phyloP scores from a whole-genome alignment of 2,888 invertebrate genomes.

The Calameuta filiformis region DNA sequence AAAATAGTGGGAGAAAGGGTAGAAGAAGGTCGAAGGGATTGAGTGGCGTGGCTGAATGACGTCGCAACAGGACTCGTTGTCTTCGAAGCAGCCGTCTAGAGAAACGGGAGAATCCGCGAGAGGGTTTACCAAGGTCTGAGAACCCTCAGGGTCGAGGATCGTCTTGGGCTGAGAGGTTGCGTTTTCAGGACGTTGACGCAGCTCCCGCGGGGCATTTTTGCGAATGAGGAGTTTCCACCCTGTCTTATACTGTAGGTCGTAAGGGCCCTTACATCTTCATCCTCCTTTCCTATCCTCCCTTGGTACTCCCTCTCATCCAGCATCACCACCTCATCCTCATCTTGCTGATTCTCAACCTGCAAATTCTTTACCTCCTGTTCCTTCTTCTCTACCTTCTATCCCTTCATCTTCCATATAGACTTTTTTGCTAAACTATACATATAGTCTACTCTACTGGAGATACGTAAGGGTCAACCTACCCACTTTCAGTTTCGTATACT shows the following conservation, averaged over 20 bases:
- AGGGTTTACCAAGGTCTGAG: slow-evolving; percentile 35
- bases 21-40: slow-evolving; percentile 14
- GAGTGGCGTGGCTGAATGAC: slow-evolving; percentile 41
- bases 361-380: slow-evolving; percentile 10
- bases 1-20: slow-evolving; percentile 27
- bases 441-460: not conserved
- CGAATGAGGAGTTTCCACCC: slow-evolving; percentile 48
- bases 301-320: not conserved
- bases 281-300: slow-evolving; percentile 8
- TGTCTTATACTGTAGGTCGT: slow-evolving; percentile 39
- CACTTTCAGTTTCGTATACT: not conserved
- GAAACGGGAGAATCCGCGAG: slow-evolving; percentile 36
- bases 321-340: slow-evolving; percentile 4
- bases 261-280: slow-evolving; percentile 28
- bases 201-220: slow-evolving; percentile 62
- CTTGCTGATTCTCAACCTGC: not conserved
- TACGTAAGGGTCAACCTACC: not conserved
- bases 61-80: slow-evolving; percentile 43
- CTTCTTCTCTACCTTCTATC: slow-evolving; percentile 14
- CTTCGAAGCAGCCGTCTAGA: slow-evolving; percentile 33
- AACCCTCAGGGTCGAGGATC: slow-evolving; percentile 11
- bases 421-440: not conserved
- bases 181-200: slow-evolving; percentile 58
- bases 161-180: slow-evolving; percentile 20
- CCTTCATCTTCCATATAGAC: not conserved